Percentiles rank a stretch among this genome's conserved stretches.
Conservation (phyloP, 2,113 vertebrate species). For the Pelecanoides urinatrix region DNA sequence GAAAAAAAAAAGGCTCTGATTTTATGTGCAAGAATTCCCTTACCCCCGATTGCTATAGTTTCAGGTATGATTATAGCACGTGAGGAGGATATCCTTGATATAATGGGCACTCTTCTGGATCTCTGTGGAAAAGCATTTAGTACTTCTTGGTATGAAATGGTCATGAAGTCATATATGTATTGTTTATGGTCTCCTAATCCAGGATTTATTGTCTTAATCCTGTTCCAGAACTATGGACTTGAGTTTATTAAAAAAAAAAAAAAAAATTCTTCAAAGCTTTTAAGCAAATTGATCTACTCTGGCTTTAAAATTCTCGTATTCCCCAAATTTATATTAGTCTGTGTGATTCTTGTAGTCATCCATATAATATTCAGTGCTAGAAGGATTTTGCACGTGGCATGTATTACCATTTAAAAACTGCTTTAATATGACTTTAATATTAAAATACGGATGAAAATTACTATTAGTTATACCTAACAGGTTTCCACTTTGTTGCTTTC, state of each 20-base stretch:
- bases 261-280: not conserved
- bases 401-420: not conserved
- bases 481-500: not conserved
- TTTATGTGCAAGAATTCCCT: not conserved
- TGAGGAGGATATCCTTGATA: not conserved
- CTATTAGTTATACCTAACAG: not conserved
- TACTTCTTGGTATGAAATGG: not conserved
- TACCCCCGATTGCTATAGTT: not conserved
- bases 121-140: not conserved
- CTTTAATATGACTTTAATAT: not conserved
- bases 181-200: constrained; percentile 8
- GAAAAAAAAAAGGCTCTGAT: not conserved
- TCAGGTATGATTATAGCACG: not conserved
- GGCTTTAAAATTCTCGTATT: not conserved
- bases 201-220: not conserved
- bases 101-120: not conserved
- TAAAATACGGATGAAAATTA: not conserved
- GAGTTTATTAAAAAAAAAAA: not conserved
- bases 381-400: not conserved
- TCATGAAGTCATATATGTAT: not conserved
- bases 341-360: not conserved
- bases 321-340: not conserved
- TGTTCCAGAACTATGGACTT: not conserved
- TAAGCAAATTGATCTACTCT: constrained; percentile 2
- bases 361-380: not conserved